Evolutionary conservation across 2,113 vertebrate species (phyloP).

Genomic region (Trematomus loennbergii): DNA sequence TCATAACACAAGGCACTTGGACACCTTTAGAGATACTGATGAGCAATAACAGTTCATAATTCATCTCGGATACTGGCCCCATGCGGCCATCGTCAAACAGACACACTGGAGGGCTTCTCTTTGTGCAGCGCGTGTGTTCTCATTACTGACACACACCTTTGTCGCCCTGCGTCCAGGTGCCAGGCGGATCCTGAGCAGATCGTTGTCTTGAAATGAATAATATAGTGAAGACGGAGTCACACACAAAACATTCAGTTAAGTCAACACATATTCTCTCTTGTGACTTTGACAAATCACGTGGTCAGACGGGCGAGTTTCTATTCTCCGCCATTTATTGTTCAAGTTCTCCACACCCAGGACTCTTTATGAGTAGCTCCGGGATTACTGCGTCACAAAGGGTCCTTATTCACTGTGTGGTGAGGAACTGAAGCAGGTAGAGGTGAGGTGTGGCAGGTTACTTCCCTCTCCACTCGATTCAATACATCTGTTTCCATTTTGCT

Average conservation of each 20-base stretch:
- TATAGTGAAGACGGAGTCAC: background rate
- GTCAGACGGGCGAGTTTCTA: conserved; percentile 21
- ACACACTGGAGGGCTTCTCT: background rate
- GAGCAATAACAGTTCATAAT: conserved; percentile 49
- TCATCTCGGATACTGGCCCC: conserved; percentile 62
- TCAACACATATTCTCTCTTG: conserved; percentile 29
- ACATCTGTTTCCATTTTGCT: too few species aligned
- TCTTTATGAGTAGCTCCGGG: background rate
- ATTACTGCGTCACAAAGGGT: too few species aligned
- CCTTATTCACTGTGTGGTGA: too few species aligned
- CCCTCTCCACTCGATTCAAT: too few species aligned
- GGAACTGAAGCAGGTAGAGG: too few species aligned
- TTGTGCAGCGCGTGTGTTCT: conserved; percentile 55
- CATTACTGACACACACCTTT: conserved; percentile 48
- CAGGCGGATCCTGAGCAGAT: conserved; percentile 59
- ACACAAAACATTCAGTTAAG: conserved; percentile 51
- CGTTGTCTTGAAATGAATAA: conserved; percentile 64
- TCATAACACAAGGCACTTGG: conserved; percentile 88
- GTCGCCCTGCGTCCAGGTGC: conserved; percentile 16
- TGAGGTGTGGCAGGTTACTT: too few species aligned
- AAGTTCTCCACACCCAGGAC: background rate
- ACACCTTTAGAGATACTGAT: conserved; percentile 66
- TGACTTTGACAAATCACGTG: conserved; percentile 32
- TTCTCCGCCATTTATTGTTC: background rate
- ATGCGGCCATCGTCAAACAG: conserved; percentile 68